These are phyloP conservation scores for Elaphurus davidianus DNA, from an alignment of 2,113 vertebrate genomes.

Conservation along the genomic window DNA sequence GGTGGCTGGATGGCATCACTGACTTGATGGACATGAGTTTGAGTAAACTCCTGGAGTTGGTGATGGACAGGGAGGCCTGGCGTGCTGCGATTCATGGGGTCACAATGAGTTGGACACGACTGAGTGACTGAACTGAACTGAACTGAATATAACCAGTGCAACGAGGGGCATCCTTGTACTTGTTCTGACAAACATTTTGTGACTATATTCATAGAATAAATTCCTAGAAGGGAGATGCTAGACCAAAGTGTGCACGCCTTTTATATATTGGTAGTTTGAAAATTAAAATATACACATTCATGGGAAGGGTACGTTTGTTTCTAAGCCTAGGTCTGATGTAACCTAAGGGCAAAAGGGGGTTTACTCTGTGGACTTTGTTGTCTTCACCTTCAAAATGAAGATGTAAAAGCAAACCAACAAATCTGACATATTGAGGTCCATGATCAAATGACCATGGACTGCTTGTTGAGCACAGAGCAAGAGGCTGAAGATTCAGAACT, in stretches of 20 bases:
- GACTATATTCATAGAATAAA: not conserved
- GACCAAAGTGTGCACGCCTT: not conserved
- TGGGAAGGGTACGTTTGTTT: not conserved
- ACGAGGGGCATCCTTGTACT: not conserved
- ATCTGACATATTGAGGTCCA: fast-evolving
- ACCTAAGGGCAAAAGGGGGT: not conserved
- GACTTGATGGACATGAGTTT: too few species aligned
- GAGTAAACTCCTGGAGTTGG: too few species aligned
- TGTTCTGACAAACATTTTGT: not conserved
- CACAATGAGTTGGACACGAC: too few species aligned
- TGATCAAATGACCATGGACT: not conserved
- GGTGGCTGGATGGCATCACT: too few species aligned
- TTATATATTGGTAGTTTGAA: not conserved
- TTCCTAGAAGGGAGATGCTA: not conserved
- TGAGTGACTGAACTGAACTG: too few species aligned
- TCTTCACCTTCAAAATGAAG: not conserved
- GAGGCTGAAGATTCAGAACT: not conserved
- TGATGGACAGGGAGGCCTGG: too few species aligned
- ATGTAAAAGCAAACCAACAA: not conserved
- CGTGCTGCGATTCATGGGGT: too few species aligned
- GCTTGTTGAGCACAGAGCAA: not conserved
- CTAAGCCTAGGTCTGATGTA: not conserved
- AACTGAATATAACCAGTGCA: not conserved
- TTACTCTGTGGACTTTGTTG: not conserved
- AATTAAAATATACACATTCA: not conserved